Conservation (phyloP, 2,113 vertebrate genomes). For the Dipodomys ordii region DNA sequence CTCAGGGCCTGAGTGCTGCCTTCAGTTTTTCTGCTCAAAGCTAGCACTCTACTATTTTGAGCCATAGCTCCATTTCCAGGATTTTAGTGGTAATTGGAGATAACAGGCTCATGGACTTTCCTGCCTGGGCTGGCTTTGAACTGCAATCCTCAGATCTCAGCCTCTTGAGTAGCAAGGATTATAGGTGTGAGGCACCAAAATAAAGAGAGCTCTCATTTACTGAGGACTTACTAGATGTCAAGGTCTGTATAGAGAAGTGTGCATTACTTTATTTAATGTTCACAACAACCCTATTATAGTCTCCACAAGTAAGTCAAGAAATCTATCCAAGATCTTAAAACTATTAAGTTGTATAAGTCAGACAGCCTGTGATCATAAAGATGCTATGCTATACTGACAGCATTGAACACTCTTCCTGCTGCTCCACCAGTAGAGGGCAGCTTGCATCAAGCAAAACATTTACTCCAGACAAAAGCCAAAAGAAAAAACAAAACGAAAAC, state of each 20-base stretch:
- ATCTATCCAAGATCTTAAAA: constrained; percentile 34
- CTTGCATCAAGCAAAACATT: constrained; percentile 5
- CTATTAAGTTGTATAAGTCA: background rate
- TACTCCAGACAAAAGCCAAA: background rate
- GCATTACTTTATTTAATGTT: background rate
- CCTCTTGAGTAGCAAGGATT: too few relatives aligned
- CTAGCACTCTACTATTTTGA: too few relatives aligned
- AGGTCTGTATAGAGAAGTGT: background rate
- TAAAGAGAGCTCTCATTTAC: constrained; percentile 68
- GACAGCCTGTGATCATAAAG: background rate
- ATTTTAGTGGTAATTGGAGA: too few relatives aligned
- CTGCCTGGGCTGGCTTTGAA: too few relatives aligned
- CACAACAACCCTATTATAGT: constrained; percentile 25
- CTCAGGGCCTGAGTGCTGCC: too few relatives aligned
- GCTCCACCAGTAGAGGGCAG: constrained; percentile 62
- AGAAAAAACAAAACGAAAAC: background rate
- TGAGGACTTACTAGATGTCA: constrained; percentile 67
- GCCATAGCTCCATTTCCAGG: too few relatives aligned
- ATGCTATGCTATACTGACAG: background rate
- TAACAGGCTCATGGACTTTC: too few relatives aligned
- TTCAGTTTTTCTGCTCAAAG: too few relatives aligned
- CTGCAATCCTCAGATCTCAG: too few relatives aligned
- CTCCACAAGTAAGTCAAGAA: constrained; percentile 16
- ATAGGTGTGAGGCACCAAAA: constrained; percentile 30
- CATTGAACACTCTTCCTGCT: background rate